A percentile compares a stretch with the other conserved stretches of the same genome.
phyloP scores from a whole-genome alignment of 2,888 invertebrate genomes.

The Caenorhabditis sinica region DNA sequence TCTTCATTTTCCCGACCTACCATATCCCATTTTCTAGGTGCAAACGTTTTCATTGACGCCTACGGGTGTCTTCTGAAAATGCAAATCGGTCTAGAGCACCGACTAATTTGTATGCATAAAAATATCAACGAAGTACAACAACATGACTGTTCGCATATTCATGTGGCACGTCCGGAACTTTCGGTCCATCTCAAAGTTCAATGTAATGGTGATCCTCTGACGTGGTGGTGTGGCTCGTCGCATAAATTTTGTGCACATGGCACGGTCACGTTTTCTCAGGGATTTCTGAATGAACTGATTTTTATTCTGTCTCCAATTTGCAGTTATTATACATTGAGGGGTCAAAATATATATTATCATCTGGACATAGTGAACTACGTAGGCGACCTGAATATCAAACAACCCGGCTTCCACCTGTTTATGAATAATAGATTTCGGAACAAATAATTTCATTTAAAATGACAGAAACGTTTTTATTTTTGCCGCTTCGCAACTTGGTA shows the following conservation, averaged over 20 bases:
- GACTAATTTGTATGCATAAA: slow-evolving; percentile 12
- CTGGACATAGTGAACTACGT: too few relatives aligned
- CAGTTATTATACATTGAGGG: background rate
- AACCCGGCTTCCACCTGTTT: background rate
- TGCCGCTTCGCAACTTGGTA: background rate
- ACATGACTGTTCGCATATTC: slow-evolving; percentile 53
- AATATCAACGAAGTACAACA: slow-evolving; percentile 1
- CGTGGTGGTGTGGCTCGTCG: slow-evolving; percentile 28
- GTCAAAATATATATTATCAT: background rate
- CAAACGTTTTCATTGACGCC: slow-evolving; percentile 8
- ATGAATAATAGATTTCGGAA: slow-evolving; percentile 23
- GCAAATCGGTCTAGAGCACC: slow-evolving; percentile 14
- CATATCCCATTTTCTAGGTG: background rate
- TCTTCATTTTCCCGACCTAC: background rate
- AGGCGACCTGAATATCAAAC: background rate
- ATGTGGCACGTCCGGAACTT: slow-evolving; percentile 39
- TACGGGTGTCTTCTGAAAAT: background rate
- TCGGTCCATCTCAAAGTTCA: slow-evolving; percentile 41
- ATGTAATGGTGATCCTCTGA: slow-evolving; percentile 48
- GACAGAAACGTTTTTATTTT: slow-evolving; percentile 1
- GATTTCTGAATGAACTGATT: slow-evolving; percentile 15
- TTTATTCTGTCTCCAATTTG: background rate
- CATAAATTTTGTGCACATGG: slow-evolving; percentile 46
- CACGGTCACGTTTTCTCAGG: background rate
- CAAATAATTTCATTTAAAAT: slow-evolving; percentile 33